These are phyloP conservation scores for Lepus europaeus DNA, from an alignment of 2,113 vertebrate genomes.

Conservation along the genomic window DNA sequence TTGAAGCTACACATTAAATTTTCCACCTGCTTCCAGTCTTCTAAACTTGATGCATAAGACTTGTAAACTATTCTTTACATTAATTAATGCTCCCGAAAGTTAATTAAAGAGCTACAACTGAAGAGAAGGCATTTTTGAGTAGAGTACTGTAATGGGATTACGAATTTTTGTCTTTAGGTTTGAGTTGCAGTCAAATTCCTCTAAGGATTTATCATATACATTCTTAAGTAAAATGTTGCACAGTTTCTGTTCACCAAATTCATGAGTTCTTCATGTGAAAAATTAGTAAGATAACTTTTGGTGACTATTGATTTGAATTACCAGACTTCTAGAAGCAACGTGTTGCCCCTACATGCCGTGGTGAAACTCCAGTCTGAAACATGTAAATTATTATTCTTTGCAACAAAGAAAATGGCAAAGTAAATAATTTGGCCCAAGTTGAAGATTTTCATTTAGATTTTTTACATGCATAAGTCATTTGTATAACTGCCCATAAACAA, in stretches of 20 bases:
- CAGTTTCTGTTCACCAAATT: slow-evolving; percentile 52
- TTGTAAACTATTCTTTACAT: slow-evolving; percentile 60
- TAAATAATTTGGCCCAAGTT: slow-evolving; percentile 42
- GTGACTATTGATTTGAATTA: background rate
- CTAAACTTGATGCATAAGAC: slow-evolving; percentile 46
- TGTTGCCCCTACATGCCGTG: background rate
- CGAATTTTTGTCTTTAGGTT: slow-evolving; percentile 56
- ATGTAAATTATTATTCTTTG: slow-evolving; percentile 34
- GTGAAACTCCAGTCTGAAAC: background rate
- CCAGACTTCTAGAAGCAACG: slow-evolving; percentile 13
- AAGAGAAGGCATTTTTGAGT: slow-evolving; percentile 60
- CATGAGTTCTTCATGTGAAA: slow-evolving; percentile 50
- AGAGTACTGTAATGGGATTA: slow-evolving; percentile 33
- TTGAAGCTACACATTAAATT: slow-evolving; percentile 2
- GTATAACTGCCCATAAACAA: background rate
- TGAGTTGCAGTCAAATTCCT: slow-evolving; percentile 66
- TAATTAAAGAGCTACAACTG: slow-evolving; percentile 73
- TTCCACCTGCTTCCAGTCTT: slow-evolving; percentile 63
- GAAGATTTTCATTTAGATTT: slow-evolving; percentile 46
- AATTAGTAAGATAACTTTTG: slow-evolving; percentile 8
- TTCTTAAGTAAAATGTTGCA: slow-evolving; percentile 50
- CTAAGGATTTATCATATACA: background rate
- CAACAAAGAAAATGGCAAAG: background rate
- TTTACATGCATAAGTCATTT: slow-evolving; percentile 23
- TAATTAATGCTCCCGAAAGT: slow-evolving; percentile 75